Base-by-base conservation (phyloP, 2,797 vertebrate species). In the Myotis pilosus region DNA sequence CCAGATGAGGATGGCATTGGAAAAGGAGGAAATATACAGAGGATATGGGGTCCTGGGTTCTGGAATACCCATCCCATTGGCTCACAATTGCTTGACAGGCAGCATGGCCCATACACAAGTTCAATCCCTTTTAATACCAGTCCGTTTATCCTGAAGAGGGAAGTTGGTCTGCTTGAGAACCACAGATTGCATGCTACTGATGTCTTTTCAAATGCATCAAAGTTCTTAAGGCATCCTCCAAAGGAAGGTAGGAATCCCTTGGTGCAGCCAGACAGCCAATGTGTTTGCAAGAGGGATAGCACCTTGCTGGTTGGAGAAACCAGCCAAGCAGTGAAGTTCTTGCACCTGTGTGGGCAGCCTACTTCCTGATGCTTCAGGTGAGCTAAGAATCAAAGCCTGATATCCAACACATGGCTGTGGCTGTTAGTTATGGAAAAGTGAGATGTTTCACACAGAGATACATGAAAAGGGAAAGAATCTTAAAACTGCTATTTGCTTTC, bases 401-500 rank as follows among this genome's bases (percentile, higher is more conserved):
- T 97, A 96, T 97, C 94, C 91, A 75, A 95, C 95, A 93, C 30
- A 62, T 0, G 25, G 60, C 28, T 96, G 72, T 36, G 66, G 78
- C 93, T 96, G 84, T 4, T 62, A 96, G 13, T 98, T 95, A 90
- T 74, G 83, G 94, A 82, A 96, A 97, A 98, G 33, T 16, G 97
- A 97, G 95, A 97, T 90, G 94, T 97, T 97, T 98, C 97, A 94
- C 92, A 87, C 60, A 87, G 78, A 95, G 95, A 95, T 87, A 92
- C 28, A 69, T 72, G 47, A 87, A 95, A 92, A 94, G 30, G 88
- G 78, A 87, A 90, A 89, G 84, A 76, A 96, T 83, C 91, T 95
- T 96, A 96, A 97, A 81, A 95, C 95, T 95, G 87, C 96, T 97
- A 82, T 97, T 98, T 94, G 38, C 97, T 97, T 98, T 96, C 97